Evolutionary conservation across 2,888 invertebrate species (phyloP).

Genomic region (Maniola hyperantus): DNA sequence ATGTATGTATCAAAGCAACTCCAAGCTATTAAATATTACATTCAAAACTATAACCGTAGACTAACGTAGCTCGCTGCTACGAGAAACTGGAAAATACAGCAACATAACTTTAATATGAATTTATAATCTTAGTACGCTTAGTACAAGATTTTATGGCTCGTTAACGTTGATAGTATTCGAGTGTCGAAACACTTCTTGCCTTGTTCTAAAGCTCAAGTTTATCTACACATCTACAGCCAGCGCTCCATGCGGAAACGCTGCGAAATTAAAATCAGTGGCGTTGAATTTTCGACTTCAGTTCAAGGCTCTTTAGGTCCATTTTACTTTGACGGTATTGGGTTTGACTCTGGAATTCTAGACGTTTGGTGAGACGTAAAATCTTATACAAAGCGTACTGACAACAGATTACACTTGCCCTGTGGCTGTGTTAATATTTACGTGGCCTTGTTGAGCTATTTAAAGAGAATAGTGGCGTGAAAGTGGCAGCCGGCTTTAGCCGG

Average conservation of each 20-base stretch:
- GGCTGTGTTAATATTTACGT: slow-evolving; percentile 11
- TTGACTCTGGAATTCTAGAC: too few relatives aligned
- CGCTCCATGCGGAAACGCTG: too few relatives aligned
- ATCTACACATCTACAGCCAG: too few relatives aligned
- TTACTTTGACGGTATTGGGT: too few relatives aligned
- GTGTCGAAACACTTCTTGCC: too few relatives aligned
- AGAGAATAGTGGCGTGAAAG: slow-evolving; percentile 6
- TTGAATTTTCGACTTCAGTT: too few relatives aligned
- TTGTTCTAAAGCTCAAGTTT: too few relatives aligned
- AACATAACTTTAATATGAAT: not conserved
- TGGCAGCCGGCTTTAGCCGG: not conserved
- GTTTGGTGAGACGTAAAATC: too few relatives aligned
- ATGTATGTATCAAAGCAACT: not conserved
- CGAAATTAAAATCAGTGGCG: too few relatives aligned
- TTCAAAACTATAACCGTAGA: not conserved
- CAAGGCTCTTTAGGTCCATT: too few relatives aligned
- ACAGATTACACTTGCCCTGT: not conserved
- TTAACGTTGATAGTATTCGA: too few relatives aligned
- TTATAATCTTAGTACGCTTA: not conserved
- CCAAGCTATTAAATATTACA: not conserved
- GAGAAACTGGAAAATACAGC: not conserved
- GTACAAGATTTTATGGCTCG: too few relatives aligned
- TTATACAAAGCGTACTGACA: not conserved
- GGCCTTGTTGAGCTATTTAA: not conserved
- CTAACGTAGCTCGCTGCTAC: not conserved